phyloP scores from a whole-genome alignment of 1,140 invertebrate genomes.

The Luehdorfia chinensis region DNA sequence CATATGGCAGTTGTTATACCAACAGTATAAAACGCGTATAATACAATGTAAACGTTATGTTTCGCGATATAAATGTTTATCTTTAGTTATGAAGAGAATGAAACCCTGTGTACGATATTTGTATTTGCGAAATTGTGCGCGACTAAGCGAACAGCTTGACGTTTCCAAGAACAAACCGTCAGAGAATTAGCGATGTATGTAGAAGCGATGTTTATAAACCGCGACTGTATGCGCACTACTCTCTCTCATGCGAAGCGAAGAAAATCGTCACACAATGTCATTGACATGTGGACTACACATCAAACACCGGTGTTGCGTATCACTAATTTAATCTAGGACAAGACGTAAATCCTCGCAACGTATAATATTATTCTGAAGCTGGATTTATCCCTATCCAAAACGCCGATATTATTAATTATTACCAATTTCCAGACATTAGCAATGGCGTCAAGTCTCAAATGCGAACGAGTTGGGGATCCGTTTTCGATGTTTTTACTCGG shows the following conservation, averaged over 20 bases:
- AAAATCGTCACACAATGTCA: constrained; percentile 25
- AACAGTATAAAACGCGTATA: constrained; percentile 1
- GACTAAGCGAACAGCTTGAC: constrained; percentile 9
- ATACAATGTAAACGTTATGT: not conserved
- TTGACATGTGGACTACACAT: constrained; percentile 18
- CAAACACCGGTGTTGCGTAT: not conserved
- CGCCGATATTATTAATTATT: no score
- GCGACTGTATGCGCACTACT: constrained; percentile 11
- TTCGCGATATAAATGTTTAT: not conserved
- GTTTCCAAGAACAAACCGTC: constrained; percentile 22
- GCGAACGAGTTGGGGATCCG: no score
- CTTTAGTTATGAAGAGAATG: not conserved
- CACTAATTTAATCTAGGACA: constrained; percentile 1
- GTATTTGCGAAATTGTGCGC: constrained; percentile 12
- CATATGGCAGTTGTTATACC: not conserved
- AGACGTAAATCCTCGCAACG: no score
- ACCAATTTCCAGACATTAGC: no score
- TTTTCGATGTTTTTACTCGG: no score
- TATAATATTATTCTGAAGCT: no score
- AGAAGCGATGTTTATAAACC: constrained; percentile 40
- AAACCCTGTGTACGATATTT: not conserved
- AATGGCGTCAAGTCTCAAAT: no score
- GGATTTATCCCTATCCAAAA: no score
- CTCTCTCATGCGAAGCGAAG: constrained; percentile 25
- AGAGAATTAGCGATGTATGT: constrained; percentile 24